A percentile compares a stretch with the other conserved stretches of the same genome.
Evolutionary conservation across 2,797 vertebrate genomes (phyloP).

Genomic region (Tenualosa thibaudeaui): DNA sequence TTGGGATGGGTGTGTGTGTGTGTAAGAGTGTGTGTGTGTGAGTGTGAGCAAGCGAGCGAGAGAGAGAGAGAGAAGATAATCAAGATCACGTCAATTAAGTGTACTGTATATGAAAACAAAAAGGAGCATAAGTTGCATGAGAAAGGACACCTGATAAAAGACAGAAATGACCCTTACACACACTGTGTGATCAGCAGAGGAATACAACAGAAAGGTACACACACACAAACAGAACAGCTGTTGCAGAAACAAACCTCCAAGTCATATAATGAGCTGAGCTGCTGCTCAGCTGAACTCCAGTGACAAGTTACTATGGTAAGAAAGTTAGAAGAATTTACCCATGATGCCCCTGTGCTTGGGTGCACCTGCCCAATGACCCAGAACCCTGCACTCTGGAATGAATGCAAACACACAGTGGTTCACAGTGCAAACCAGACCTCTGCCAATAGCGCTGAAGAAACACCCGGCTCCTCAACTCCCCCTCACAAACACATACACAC

Average conservation of each 20-base stretch:
- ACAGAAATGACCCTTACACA: too few species aligned
- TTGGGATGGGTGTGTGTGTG: neutral
- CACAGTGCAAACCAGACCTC: neutral
- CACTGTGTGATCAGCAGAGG: too few species aligned
- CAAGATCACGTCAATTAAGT: too few species aligned
- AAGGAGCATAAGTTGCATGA: too few species aligned
- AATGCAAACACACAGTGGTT: slow-evolving; percentile 16
- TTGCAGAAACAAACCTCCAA: slow-evolving; percentile 8
- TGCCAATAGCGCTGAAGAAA: neutral
- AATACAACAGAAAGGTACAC: too few species aligned
- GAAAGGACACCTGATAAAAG: too few species aligned
- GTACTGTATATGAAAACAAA: too few species aligned
- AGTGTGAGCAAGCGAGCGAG: neutral
- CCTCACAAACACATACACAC: neutral
- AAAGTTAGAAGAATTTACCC: slow-evolving; percentile 28
- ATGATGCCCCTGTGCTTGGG: slow-evolving; percentile 15
- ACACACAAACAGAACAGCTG: neutral
- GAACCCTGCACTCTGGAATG: slow-evolving; percentile 33
- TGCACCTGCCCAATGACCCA: slow-evolving; percentile 28
- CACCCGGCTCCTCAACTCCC: neutral
- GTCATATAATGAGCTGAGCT: neutral
- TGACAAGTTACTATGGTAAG: slow-evolving; percentile 11
- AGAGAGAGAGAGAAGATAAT: slow-evolving; percentile 17
- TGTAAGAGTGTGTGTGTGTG: too few species aligned
- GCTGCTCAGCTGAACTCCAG: neutral